Base-by-base conservation (phyloP, 2,113 vertebrate species). In the Bothrops jararaca region DNA sequence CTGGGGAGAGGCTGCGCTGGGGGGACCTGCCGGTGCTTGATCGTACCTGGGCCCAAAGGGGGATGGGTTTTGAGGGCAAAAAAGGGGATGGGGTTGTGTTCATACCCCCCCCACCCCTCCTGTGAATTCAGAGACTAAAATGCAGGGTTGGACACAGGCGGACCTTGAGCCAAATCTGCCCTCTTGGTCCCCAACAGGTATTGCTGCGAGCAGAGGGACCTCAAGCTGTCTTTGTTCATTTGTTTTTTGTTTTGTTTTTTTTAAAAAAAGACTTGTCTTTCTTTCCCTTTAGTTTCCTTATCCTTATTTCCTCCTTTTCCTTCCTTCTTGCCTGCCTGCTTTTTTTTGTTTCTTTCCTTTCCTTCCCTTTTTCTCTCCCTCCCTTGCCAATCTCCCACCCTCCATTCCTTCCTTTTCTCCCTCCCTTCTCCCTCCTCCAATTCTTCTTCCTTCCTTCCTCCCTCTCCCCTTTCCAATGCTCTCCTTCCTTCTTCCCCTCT, bases 21-120 rank as follows among this genome's bases (percentile, higher is more conserved):
- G 96, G 96, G 96, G 93, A 96, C 95, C 96, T 95, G 96, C 95
- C 94, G 88, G 93, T n/a, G 0, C 89, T 94, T 92, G 94, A 91
- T n/a, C 11, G 29, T 52, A 34, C 39, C 86, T 22, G 91, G 1
- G 90, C 91, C 89, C n/a, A 34, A 74, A 20, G 1, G 29, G 1
- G 64, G n/a, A 20, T 34, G n/a, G n/a, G 18, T 74, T 64, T 64
- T 29, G 1, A 5, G 29, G 12, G 26, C 60, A 69, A 34, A 60
- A 42, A 26, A 48, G 3, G 18, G 1, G 7, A 29, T 22, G 23
- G 86, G 48, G 18, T 91, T 48, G 23, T 48, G 87, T 34, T 69
- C 64, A 69, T 2, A 2, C 29, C 11, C 29, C 11, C 60, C 29
- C 29, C 9, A 13, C 64, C 64, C 56, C 22, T 57, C 56, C 18